Base-by-base conservation (phyloP, 1,140 invertebrate genomes). In the Pogonus chalceus region DNA sequence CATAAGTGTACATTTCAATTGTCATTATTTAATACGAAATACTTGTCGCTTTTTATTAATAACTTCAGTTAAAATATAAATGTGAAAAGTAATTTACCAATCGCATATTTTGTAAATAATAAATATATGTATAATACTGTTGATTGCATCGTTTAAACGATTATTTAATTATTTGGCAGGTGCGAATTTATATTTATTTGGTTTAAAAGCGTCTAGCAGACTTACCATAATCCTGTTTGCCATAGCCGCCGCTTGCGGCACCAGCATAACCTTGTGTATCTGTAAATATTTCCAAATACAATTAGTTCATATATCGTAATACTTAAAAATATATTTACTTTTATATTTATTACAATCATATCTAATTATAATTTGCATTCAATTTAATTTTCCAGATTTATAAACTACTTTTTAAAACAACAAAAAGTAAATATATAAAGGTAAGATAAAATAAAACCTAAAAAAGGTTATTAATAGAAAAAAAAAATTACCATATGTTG, bases 401-500 rank as follows among this genome's bases (percentile, higher is more conserved):
- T 23, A 20, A 1, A 18, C 46, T 24, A 18, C 43, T 16, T 49
- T 35, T 54, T 9, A 31, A n/a, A 7, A 16, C 20, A 12, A 37
- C 24, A 35, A 12, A 52, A 4, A 22, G 3, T 23, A 10, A 53
- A 20, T 12, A 48, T 23, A 48, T 20, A n/a, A n/a, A 46, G n/a
- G 14, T 48, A 24, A 16, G 39, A 14, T 20, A 20, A n/a, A 10
- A 12, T 43, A 31, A 23, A 24, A 35, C 23, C 50, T 49, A 26
- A 22, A 24, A 37, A 26, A 20, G 18, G 23, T 37, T 39, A 23
- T 51, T 16, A 2, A 49, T 12, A 35, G n/a, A n/a, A 20, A 37
- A 14, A 23, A 22, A 49, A 43, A 57, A 56, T 57, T 50, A 57
- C 56, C 53, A 52, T 60, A 57, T 49, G 56, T 56, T 14, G 43